These are phyloP conservation scores for Centroberyx gerrardi DNA, from an alignment of 2,797 vertebrate genomes.

Conservation along the genomic window DNA sequence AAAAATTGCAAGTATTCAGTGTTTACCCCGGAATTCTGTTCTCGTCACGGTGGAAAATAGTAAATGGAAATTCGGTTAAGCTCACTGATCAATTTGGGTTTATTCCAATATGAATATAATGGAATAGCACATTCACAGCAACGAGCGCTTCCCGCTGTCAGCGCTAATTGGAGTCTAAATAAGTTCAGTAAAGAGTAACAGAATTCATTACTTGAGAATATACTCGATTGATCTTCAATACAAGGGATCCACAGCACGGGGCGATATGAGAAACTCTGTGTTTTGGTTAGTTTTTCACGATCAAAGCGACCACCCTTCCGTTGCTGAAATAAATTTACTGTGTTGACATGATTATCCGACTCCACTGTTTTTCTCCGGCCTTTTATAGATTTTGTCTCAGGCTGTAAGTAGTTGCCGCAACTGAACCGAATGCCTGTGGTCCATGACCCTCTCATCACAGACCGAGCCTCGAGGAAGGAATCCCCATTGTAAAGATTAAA, in stretches of 20 bases:
- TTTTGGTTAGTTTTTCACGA: not conserved
- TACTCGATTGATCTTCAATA: not conserved
- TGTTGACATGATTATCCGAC: not conserved
- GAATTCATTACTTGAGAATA: not conserved
- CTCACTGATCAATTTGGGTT: too few species aligned
- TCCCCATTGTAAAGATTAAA: slow-evolving; percentile 12
- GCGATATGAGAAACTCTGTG: not conserved
- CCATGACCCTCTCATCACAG: not conserved
- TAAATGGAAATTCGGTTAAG: too few species aligned
- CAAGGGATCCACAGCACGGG: not conserved
- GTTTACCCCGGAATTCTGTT: too few species aligned
- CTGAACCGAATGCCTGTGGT: slow-evolving; percentile 12
- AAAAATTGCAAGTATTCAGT: too few species aligned
- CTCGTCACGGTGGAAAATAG: too few species aligned
- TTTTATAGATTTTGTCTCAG: slow-evolving; percentile 32
- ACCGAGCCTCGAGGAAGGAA: slow-evolving; percentile 1
- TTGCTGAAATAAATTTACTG: not conserved
- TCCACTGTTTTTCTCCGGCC: not conserved
- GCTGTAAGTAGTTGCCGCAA: slow-evolving; percentile 18
- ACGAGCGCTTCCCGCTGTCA: not conserved
- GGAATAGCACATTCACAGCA: too few species aligned
- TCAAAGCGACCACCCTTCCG: not conserved
- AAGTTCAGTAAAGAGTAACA: not conserved
- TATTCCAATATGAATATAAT: too few species aligned
- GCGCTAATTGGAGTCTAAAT: not conserved